A percentile compares a stretch with the other conserved stretches of the same genome.
Evolutionary conservation across 2,888 invertebrate genomes (phyloP).

Genomic region (Dorcus hopei): DNA sequence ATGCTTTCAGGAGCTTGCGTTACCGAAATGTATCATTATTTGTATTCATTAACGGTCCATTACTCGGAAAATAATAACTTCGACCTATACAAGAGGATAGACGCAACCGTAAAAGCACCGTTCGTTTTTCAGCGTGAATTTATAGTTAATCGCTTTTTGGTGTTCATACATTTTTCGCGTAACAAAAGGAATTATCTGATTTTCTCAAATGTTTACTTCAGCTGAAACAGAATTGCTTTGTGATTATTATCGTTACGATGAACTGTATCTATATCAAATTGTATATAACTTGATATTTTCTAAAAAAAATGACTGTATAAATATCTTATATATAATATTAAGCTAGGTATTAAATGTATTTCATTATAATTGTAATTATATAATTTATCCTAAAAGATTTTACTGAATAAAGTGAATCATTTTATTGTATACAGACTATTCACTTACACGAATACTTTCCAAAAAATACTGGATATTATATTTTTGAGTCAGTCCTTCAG

Average conservation of each 20-base stretch:
- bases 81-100: background rate
- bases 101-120: background rate
- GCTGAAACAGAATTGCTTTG: slow-evolving; percentile 7
- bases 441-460: background rate
- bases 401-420: background rate
- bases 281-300: slow-evolving; percentile 37
- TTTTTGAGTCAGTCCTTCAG: no score
- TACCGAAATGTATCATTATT: slow-evolving; percentile 16
- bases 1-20: slow-evolving; percentile 26
- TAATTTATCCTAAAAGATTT: background rate
- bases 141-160: slow-evolving; percentile 35
- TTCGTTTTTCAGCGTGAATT: slow-evolving; percentile 19
- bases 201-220: slow-evolving; percentile 2
- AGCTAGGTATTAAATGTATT: slow-evolving; percentile 1
- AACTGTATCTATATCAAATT: slow-evolving; percentile 29
- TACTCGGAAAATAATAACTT: slow-evolving; percentile 9
- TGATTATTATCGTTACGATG: slow-evolving; percentile 4
- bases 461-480: background rate
- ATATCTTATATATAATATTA: background rate
- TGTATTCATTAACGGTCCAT: slow-evolving; percentile 28
- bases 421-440: background rate
- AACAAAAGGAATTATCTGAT: slow-evolving; percentile 10
- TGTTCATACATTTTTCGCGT: slow-evolving; percentile 29
- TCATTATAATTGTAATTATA: background rate
- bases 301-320: slow-evolving; percentile 25